A percentile compares a stretch with the other conserved stretches of the same genome.
phyloP scores from a whole-genome alignment of 2,888 invertebrate species.

The Leptinotarsa peninsularis region DNA sequence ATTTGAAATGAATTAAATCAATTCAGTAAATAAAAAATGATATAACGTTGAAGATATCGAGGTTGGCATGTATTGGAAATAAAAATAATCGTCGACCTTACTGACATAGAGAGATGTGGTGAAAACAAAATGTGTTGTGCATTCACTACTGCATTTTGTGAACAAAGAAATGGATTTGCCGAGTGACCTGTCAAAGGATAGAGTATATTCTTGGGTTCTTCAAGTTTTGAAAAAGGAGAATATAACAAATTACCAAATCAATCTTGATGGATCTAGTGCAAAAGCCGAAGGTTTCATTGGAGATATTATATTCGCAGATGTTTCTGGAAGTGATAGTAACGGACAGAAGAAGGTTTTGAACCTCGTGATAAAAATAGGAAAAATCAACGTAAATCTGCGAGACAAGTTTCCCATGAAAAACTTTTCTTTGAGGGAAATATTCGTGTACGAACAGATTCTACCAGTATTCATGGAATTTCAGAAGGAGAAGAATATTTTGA shows the following conservation, averaged over 20 bases:
- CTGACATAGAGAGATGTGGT: too few relatives aligned
- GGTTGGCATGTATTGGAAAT: too few relatives aligned
- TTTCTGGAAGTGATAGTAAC: slow-evolving; percentile 38
- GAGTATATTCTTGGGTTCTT: slow-evolving; percentile 4
- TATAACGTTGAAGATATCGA: too few relatives aligned
- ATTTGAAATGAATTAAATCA: too few relatives aligned
- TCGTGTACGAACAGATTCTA: slow-evolving; percentile 45
- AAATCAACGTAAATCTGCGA: slow-evolving; percentile 14
- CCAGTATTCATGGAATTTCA: slow-evolving; percentile 45
- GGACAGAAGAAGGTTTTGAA: slow-evolving; percentile 40
- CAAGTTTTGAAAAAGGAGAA: slow-evolving; percentile 2
- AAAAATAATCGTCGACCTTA: too few relatives aligned
- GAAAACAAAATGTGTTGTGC: too few relatives aligned
- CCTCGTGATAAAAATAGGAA: slow-evolving; percentile 31
- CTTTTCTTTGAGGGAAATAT: slow-evolving; percentile 47
- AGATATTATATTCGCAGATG: slow-evolving; percentile 47
- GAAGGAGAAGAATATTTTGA: slow-evolving; percentile 37
- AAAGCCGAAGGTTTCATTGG: slow-evolving; percentile 54
- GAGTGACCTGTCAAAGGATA: neutral
- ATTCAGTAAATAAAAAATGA: too few relatives aligned
- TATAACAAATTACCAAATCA: slow-evolving; percentile 7
- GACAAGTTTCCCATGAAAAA: slow-evolving; percentile 37
- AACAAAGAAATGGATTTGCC: too few relatives aligned
- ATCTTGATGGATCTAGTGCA: slow-evolving; percentile 35
- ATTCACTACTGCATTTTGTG: too few relatives aligned